Evolutionary conservation across 2,113 vertebrate genomes (phyloP), one percentile per base, ranked within the genome.

Genomic region (Bubalus kerabau): DNA sequence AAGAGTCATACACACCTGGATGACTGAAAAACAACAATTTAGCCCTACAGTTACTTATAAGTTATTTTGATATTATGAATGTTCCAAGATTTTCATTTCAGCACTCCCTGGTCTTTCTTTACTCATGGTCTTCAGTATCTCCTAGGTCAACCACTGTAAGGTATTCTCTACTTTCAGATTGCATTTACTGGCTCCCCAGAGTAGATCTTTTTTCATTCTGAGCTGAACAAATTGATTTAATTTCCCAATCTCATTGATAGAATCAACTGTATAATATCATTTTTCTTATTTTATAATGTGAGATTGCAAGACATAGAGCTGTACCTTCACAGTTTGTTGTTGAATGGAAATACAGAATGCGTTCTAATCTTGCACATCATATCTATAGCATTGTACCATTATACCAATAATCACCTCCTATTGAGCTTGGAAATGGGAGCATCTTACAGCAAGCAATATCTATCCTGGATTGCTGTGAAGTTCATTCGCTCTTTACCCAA

Each of bases 401-500:
- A 13, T n/a, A n/a, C 16, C 83, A 52, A 26, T 23, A 71, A 28
- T 86, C 5, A 32, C 16, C 11, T 57, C 30, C 56, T 17, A 43
- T 46, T 71, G 40, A 74, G 11, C 11, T 23, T 80, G 24, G 56
- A 83, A 96, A 84, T 59, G 46, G 62, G 87, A 96, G 50, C 88
- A 24, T 17, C 50, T 95, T 88, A 40, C 13, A 96, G 81, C 43
- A 71, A 86, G 56, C 5, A 40, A 17, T 43, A 26, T 80, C 95
- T 91, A 96, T 28, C n/a, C 23, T 92, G 0, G 21, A 67, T 23
- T 36, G 11, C 48, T 87, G 11, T 83, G 60, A 95, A 87, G 32
- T 96, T 95, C 40, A 90, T 17, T 54, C 8, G 59, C 94, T 59
- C 36, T 97, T 96, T 62, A 82, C 17, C n/a, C 54, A 87, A 87